These are phyloP conservation scores for Triops longicaudatus DNA, from an alignment of 1,140 invertebrate species.

Conservation along the genomic window DNA sequence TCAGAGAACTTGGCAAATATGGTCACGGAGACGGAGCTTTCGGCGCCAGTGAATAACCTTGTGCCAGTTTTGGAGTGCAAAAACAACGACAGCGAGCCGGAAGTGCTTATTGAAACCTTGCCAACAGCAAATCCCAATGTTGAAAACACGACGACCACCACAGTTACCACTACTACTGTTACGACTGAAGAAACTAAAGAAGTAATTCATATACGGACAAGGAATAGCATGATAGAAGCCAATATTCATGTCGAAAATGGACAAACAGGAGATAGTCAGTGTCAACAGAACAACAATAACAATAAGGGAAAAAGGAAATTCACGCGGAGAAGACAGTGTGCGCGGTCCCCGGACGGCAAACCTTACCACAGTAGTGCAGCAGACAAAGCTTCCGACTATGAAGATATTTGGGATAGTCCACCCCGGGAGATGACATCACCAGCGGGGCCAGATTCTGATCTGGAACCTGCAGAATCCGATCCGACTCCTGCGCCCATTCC, in stretches of 20 bases:
- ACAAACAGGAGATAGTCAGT: neutral
- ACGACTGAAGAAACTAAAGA: too few species aligned
- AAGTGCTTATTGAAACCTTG: too few species aligned
- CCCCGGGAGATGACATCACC: slow-evolving; percentile 42
- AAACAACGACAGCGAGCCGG: too few species aligned
- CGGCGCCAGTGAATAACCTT: too few species aligned
- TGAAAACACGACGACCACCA: too few species aligned
- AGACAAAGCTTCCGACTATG: slow-evolving; percentile 89
- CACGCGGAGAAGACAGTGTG: slow-evolving; percentile 21
- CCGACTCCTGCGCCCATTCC: neutral
- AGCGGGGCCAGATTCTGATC: neutral
- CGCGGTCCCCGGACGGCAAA: slow-evolving; percentile 40
- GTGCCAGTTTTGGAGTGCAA: too few species aligned
- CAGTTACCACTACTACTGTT: too few species aligned
- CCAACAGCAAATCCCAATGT: too few species aligned
- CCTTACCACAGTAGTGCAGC: slow-evolving; percentile 55
- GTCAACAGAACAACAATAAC: neutral
- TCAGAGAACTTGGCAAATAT: neutral
- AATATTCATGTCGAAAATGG: slow-evolving; percentile 14
- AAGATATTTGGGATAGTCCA: slow-evolving; percentile 77
- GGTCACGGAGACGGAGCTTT: neutral
- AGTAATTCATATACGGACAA: too few species aligned
- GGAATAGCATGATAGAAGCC: slow-evolving; percentile 19
- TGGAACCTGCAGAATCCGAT: neutral
- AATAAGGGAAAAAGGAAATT: neutral